phyloP scores from a whole-genome alignment of 2,113 vertebrate genomes.

The Saimiri boliviensis region DNA sequence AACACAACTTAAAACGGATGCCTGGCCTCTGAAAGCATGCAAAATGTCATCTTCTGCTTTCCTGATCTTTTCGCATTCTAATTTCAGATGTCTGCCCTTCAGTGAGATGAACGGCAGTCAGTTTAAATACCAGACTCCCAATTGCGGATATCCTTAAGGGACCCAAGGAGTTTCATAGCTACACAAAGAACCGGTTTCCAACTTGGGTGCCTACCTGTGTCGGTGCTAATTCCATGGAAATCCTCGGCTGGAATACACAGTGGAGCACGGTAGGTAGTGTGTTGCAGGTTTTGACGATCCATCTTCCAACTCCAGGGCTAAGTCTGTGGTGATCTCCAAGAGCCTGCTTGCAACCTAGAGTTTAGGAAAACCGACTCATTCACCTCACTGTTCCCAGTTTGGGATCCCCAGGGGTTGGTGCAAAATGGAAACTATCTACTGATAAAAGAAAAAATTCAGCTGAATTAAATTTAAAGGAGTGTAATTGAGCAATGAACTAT shows the following conservation, averaged over 20 bases:
- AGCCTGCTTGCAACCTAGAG: background rate
- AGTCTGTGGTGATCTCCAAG: background rate
- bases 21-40: background rate
- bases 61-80: constrained; percentile 59
- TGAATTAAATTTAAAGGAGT: too few relatives aligned
- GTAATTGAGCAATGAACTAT: too few relatives aligned
- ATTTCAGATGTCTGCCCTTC: constrained; percentile 57
- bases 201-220: background rate
- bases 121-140: constrained; percentile 35
- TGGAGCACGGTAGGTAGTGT: fast-evolving
- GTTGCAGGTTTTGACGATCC: fast-evolving
- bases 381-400: background rate
- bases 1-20: background rate
- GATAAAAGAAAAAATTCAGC: too few relatives aligned
- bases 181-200: constrained; percentile 52
- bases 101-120: background rate
- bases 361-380: background rate
- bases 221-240: background rate
- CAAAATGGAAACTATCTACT: background rate
- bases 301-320: background rate
- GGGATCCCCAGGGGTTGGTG: background rate
- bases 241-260: background rate
- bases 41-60: constrained; percentile 55
- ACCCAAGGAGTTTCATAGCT: background rate
- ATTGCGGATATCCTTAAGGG: background rate